Evolutionary conservation across 2,113 vertebrate genomes (phyloP).

Genomic region (Tyto alba): DNA sequence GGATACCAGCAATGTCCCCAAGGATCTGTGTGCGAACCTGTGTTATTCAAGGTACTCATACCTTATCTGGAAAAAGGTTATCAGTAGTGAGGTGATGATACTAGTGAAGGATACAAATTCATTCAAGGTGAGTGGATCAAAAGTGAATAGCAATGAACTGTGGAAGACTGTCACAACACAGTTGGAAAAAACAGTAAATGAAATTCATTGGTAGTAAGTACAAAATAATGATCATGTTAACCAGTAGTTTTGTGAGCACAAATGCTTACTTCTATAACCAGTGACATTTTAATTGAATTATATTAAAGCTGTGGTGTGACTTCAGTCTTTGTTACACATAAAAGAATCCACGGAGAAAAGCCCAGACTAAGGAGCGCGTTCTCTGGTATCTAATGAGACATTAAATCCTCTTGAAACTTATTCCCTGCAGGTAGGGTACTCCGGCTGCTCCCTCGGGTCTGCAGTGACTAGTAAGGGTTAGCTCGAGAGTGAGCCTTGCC

Average conservation of each 20-base stretch:
- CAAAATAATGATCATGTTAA: not conserved
- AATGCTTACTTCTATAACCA: not conserved
- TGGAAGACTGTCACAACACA: not conserved
- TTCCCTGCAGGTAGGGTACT: not conserved
- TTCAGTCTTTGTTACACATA: not conserved
- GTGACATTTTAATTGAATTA: constrained; percentile 3
- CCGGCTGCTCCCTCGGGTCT: not conserved
- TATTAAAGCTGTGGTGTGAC: not conserved
- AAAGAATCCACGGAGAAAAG: constrained; percentile 9
- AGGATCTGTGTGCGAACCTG: not conserved
- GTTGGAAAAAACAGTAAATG: not conserved
- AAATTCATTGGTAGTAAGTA: not conserved
- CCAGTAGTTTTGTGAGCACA: not conserved
- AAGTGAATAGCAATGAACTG: not conserved
- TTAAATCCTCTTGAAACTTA: not conserved
- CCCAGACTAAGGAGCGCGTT: not conserved
- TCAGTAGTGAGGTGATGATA: not conserved
- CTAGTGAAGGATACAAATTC: not conserved
- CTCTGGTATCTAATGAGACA: not conserved
- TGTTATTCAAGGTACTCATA: not conserved
- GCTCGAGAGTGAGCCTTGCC: not conserved
- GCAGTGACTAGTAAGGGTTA: not conserved
- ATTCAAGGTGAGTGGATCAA: not conserved
- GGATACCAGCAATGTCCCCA: not conserved
- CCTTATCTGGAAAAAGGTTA: not conserved